phyloP scores from a whole-genome alignment of 2,113 vertebrate genomes.

The Platysternon megacephalum region DNA sequence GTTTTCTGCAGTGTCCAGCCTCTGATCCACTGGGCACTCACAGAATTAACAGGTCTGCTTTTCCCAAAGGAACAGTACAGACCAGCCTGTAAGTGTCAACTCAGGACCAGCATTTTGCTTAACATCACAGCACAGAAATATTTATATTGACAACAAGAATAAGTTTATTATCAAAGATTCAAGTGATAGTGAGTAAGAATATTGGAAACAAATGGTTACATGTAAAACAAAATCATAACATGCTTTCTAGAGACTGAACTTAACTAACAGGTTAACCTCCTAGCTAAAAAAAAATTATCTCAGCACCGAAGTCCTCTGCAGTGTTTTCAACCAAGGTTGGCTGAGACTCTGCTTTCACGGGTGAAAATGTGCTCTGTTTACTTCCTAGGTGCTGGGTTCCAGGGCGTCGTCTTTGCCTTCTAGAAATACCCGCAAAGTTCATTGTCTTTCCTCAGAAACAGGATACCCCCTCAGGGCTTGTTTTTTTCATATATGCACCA shows the following conservation, averaged over 20 bases:
- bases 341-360: neutral
- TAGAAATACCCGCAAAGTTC: neutral
- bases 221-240: neutral
- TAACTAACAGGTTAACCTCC: neutral
- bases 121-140: neutral
- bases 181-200: no score
- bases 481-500: neutral
- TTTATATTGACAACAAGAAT: no score
- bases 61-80: neutral
- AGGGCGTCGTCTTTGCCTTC: neutral
- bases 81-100: neutral
- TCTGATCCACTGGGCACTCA: neutral
- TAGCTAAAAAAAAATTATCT: neutral
- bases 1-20: neutral
- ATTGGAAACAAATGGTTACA: no score
- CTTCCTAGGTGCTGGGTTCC: neutral
- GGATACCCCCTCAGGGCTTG: neutral
- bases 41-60: neutral
- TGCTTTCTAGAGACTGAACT: neutral
- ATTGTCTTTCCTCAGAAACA: neutral
- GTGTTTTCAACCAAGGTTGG: neutral
- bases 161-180: no score
- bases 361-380: neutral
- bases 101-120: no score
- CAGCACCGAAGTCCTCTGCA: neutral